phyloP scores from a whole-genome alignment of 2,888 invertebrate genomes.

The Lasioglossum morio region DNA sequence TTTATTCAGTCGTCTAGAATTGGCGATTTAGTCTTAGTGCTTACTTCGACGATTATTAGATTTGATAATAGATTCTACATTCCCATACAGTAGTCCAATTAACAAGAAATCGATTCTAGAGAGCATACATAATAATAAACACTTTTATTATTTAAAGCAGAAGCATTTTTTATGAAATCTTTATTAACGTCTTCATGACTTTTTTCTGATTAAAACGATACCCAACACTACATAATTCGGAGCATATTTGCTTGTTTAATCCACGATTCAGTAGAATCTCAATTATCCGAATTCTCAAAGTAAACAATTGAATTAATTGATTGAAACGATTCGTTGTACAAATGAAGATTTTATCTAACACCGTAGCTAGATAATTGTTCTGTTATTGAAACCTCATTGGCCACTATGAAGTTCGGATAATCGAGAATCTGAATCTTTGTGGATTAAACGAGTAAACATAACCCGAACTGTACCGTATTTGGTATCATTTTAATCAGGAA shows the following conservation, averaged over 20 bases:
- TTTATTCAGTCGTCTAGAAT: background rate
- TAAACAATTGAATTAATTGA: background rate
- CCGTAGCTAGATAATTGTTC: too few relatives aligned
- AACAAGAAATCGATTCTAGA: background rate
- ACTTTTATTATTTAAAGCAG: background rate
- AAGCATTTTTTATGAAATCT: background rate
- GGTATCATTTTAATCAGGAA: background rate
- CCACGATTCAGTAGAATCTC: background rate
- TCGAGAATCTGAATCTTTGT: background rate
- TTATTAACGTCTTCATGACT: background rate
- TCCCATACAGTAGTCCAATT: background rate
- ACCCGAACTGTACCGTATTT: background rate
- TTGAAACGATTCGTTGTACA: background rate
- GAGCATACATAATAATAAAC: background rate
- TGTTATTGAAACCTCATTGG: too few relatives aligned
- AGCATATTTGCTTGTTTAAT: background rate
- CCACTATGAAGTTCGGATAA: background rate
- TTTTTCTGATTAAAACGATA: background rate
- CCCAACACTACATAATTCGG: background rate
- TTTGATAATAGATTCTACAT: background rate
- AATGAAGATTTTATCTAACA: background rate
- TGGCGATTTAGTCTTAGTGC: background rate
- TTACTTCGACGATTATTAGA: background rate
- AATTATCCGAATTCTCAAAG: background rate
- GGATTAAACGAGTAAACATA: background rate